Conservation (phyloP, 1,140 invertebrate species). For the Dinoponera quadriceps region DNA sequence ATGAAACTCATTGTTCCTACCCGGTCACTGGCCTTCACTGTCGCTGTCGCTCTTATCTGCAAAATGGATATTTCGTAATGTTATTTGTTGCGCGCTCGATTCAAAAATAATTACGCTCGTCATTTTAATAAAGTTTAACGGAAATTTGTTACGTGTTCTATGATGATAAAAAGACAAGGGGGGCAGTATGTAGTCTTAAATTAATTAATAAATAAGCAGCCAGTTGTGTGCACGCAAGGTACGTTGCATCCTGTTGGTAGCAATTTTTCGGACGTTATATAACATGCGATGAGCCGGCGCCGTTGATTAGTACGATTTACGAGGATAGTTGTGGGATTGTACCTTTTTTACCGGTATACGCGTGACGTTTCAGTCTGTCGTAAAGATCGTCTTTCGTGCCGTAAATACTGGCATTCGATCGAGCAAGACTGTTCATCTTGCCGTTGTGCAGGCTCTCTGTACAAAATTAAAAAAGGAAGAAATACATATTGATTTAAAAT, state of each 20-base stretch:
- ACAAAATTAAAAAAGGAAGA: conserved; percentile 17
- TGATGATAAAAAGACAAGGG: conserved; percentile 23
- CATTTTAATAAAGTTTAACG: conserved; percentile 20
- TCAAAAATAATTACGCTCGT: conserved; percentile 29
- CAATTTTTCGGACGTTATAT: conserved; percentile 33
- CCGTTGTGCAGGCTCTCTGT: conserved; percentile 93
- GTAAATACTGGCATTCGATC: conserved; percentile 97
- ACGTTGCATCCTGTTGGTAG: conserved; percentile 29
- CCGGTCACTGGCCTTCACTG: conserved; percentile 93
- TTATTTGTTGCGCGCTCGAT: conserved; percentile 51
- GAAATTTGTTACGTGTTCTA: conserved; percentile 50
- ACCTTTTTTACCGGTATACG: conserved; percentile 98
- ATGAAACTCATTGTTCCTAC: conserved; percentile 60
- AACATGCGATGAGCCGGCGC: conserved; percentile 37
- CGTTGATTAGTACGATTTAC: conserved; percentile 55
- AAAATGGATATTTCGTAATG: conserved; percentile 78
- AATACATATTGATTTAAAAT: too few species aligned
- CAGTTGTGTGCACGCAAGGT: conserved; percentile 9
- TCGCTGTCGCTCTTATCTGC: conserved; percentile 96
- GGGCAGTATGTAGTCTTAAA: conserved; percentile 1
- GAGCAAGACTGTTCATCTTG: conserved; percentile 95
- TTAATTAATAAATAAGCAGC: conserved; percentile 46
- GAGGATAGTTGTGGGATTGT: conserved; percentile 52
- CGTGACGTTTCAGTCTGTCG: conserved; percentile 97
- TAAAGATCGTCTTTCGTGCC: conserved; percentile 98